phyloP scores from a whole-genome alignment of 1,140 invertebrate genomes.

The Megathymus violae region DNA sequence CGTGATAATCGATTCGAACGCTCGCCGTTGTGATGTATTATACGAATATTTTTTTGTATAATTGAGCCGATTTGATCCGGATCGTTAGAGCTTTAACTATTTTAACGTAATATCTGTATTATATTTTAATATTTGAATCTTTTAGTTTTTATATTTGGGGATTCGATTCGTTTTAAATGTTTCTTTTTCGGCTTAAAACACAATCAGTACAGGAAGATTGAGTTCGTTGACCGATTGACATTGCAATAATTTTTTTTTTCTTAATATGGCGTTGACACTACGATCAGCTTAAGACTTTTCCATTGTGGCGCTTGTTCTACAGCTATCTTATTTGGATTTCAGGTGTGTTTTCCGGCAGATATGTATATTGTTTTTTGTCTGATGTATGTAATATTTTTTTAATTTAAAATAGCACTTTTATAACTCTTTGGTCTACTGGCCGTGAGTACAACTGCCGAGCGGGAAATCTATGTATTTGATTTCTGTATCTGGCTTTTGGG shows the following conservation, averaged over 20 bases:
- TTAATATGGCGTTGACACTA: too few relatives aligned
- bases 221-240: slow-evolving; percentile 7
- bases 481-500: too few relatives aligned
- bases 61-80: slow-evolving; percentile 41
- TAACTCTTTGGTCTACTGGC: too few relatives aligned
- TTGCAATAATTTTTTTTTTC: too few relatives aligned
- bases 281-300: too few relatives aligned
- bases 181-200: neutral
- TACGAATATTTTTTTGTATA: slow-evolving; percentile 34
- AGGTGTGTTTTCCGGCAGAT: slow-evolving; percentile 4
- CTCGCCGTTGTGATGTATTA: slow-evolving; percentile 42
- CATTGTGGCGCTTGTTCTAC: neutral
- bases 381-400: neutral
- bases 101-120: slow-evolving; percentile 15
- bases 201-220: neutral
- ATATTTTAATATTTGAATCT: slow-evolving; percentile 5
- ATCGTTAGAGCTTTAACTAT: slow-evolving; percentile 35
- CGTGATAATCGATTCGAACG: slow-evolving; percentile 48
- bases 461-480: too few relatives aligned
- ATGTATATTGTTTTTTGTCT: neutral
- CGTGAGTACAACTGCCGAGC: too few relatives aligned
- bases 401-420: too few relatives aligned
- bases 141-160: slow-evolving; percentile 7
- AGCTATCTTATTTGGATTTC: neutral
- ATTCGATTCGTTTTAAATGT: slow-evolving; percentile 1